Conservation (phyloP, 1,140 invertebrate genomes). For the Bradysia coprophila region DNA sequence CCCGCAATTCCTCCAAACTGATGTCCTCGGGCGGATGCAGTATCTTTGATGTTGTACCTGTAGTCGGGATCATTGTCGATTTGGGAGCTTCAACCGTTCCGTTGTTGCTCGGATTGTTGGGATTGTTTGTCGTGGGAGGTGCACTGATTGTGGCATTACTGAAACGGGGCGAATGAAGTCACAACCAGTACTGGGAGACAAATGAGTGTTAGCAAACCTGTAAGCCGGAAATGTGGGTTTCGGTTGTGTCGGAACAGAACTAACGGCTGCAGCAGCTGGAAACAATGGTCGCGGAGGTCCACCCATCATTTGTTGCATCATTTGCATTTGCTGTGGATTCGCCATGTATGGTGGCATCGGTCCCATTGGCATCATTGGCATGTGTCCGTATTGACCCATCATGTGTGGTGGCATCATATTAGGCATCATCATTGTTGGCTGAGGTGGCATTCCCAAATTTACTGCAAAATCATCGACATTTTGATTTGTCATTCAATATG, state of each 20-base stretch:
- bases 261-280: slow-evolving; percentile 45
- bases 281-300: slow-evolving; percentile 58
- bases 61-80: slow-evolving; percentile 53
- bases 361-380: slow-evolving; percentile 31
- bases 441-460: slow-evolving; percentile 16
- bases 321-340: slow-evolving; percentile 27
- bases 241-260: slow-evolving; percentile 34
- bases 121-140: slow-evolving; percentile 33
- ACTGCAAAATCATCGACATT: not conserved
- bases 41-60: slow-evolving; percentile 74
- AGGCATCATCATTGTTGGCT: slow-evolving; percentile 31
- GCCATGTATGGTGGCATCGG: slow-evolving; percentile 30
- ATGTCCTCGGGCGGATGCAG: slow-evolving; percentile 90
- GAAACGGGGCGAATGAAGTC: no score
- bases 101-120: slow-evolving; percentile 18
- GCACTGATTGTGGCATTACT: slow-evolving; percentile 49
- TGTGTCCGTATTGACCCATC: slow-evolving; percentile 31
- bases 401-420: slow-evolving; percentile 33
- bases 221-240: slow-evolving; percentile 69
- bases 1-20: slow-evolving; percentile 74
- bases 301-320: slow-evolving; percentile 49
- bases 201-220: slow-evolving; percentile 21
- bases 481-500: no score
- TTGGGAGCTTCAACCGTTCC: slow-evolving; percentile 33
- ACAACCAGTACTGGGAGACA: no score